Conservation (phyloP, 2,113 vertebrate species). For the Marcusenius ussheri region DNA sequence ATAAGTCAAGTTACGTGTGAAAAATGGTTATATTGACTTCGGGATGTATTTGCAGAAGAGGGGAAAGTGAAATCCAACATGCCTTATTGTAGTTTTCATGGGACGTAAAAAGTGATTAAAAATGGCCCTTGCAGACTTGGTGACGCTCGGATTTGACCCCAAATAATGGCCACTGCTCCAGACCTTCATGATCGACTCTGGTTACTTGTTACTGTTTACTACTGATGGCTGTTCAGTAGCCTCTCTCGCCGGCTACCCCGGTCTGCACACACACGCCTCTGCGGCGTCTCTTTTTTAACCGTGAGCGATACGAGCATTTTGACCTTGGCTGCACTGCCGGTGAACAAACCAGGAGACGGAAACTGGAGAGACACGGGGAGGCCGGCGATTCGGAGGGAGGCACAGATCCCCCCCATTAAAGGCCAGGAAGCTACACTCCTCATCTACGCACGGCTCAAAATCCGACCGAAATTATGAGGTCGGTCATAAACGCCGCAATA, state of each 20-base stretch:
- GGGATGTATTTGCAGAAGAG: background rate
- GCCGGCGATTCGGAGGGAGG: background rate
- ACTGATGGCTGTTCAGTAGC: background rate
- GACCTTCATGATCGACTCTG: background rate
- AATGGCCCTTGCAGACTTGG: background rate
- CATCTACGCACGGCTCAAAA: slow-evolving; percentile 26
- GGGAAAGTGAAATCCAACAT: background rate
- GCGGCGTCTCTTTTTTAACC: background rate
- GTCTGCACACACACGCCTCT: background rate
- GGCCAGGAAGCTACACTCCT: slow-evolving; percentile 20
- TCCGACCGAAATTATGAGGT: slow-evolving; percentile 32
- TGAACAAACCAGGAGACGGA: slow-evolving; percentile 32
- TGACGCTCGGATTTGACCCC: background rate
- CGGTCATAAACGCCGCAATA: slow-evolving; percentile 31
- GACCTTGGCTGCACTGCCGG: slow-evolving; percentile 29
- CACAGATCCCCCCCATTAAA: slow-evolving; percentile 19
- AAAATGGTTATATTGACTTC: background rate
- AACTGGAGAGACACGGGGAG: background rate
- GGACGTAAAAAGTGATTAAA: background rate
- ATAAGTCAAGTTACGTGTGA: background rate
- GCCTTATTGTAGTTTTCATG: background rate
- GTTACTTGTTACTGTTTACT: background rate
- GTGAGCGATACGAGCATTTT: slow-evolving; percentile 27
- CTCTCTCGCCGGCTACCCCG: background rate
- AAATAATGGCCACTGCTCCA: background rate